Evolutionary conservation across 2,797 vertebrate species (phyloP).

Genomic region (Cheirogaleus major): DNA sequence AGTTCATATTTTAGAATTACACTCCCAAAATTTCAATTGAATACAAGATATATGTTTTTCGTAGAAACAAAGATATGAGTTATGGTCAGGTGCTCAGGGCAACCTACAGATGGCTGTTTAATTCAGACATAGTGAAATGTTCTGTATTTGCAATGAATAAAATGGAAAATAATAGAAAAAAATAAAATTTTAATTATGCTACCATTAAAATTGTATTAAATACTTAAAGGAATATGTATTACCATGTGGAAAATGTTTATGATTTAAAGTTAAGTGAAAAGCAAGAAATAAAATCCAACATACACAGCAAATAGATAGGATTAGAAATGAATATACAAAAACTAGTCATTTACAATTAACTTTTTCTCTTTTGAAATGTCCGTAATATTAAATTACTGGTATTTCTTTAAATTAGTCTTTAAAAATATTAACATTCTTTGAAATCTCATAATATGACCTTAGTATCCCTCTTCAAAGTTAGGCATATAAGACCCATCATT

Average conservation of each 20-base stretch:
- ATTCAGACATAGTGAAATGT: neutral
- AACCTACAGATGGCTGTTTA: neutral
- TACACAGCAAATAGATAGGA: neutral
- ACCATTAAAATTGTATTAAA: neutral
- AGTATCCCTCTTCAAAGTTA: neutral
- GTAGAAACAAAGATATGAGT: neutral
- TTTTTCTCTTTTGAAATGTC: neutral
- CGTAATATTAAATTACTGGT: neutral
- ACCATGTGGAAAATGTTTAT: neutral
- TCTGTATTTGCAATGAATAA: neutral
- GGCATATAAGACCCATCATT: neutral
- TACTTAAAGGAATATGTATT: neutral
- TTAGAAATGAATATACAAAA: constrained; percentile 11
- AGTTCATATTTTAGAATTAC: constrained; percentile 4
- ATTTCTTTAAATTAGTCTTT: neutral
- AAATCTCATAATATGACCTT: neutral
- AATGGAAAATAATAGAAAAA: neutral
- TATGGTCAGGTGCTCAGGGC: neutral
- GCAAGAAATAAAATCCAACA: neutral
- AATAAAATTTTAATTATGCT: neutral
- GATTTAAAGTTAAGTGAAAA: neutral
- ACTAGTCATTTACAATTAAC: neutral
- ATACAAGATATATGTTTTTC: neutral
- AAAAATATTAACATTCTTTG: neutral
- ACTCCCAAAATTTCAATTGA: neutral